Evolutionary conservation across 2,113 vertebrate species (phyloP), one percentile per base, ranked within the genome.

Genomic region (Gobiocypris rarus): DNA sequence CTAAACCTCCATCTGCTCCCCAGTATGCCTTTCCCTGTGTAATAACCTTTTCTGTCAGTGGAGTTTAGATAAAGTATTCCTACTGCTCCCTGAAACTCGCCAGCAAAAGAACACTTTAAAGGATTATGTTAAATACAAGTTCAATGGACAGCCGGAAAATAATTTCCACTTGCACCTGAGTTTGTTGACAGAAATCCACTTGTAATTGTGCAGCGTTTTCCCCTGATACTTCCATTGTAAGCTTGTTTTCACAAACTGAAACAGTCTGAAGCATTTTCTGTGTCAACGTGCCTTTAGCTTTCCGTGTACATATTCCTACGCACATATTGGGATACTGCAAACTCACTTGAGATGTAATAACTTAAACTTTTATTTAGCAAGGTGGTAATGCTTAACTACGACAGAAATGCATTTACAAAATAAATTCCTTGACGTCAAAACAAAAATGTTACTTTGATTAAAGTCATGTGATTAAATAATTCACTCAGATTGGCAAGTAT

Each of bases 31-130:
- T 48, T 63, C 22, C 76, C 58, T 77, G 75, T 43, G 56, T 78
- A 78, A 78, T 78, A 78, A 78, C 76, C 76, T 80, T 80, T 31
- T 48, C 77, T 80, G 77, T 80, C 77, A 80, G 34, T 41, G 41
- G 59, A 67, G 77, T 80, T 67, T 50, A 80, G 77, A 31, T 65
- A 22, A 80, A 80, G 77, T 50, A 80, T 50, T 41, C 38, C 24
- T 50, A 50, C 43, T 65, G 77, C 56, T 59, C 14, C 5, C 50
- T 14, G 19, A 8, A 34, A 75, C 50, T 52, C 11, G 28, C 31
- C 19, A 3, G 56, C 59, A 31, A 65, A 80, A 63, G 24, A 48
- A 80, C 58, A 79, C 73, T 75, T 75, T 52, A 28, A 75, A 19
- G 26, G 73, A 75, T 75, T 75, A 75, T 75, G 71, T 31, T 75